Evolutionary conservation across 2,113 vertebrate genomes (phyloP), one percentile per base, ranked within the genome.

Genomic region (Himantopus leucocephalus): DNA sequence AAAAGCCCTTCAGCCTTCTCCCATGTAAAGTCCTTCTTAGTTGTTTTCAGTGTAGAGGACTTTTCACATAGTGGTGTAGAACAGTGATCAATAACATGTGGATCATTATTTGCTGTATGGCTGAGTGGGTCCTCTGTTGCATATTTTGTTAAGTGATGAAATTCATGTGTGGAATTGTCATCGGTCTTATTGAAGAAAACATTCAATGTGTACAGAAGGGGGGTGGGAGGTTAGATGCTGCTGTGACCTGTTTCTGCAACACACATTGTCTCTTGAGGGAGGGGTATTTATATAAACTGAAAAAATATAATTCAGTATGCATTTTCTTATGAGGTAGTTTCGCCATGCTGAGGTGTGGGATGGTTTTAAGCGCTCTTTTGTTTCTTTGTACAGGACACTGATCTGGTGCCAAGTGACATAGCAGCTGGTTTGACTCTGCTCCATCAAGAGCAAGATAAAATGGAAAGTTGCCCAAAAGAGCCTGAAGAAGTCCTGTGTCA

Each of bases 371-470:
- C 1, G 1, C 34, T 4, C 7, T 19, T 21, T 41, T 34, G 0
- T 84, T 95, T 85, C 74, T 68, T n/a, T 84, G 16, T 63, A 9
- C 97, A 99, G 99, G 99, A 99, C 97, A 99, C 99, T 13, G 99
- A 99, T 72, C 97, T 99, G 92, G 99, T 99, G 66, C 98, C 99
- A 55, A 99, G 99, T 52, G 99, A 99, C 92, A 99, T 99, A 9
- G 99, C 99, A 5, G 99, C 99, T 2, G 99, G 99, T 30, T 98
- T 99, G 90, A 98, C 98, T 78, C 98, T 99, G 53, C 99, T 99
- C 72, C 99, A 99, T 83, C 99, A 99, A 97, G 99, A 99, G 67
- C 99, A 99, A 87, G 99, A 99, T 81, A 99, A 98, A 81, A 97
- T 98, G 95, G 98, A 98, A 86, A 98, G 39, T 26, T 98, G 95